Conservation (phyloP, 1,140 invertebrate species). For the Cherax quadricarinatus region DNA sequence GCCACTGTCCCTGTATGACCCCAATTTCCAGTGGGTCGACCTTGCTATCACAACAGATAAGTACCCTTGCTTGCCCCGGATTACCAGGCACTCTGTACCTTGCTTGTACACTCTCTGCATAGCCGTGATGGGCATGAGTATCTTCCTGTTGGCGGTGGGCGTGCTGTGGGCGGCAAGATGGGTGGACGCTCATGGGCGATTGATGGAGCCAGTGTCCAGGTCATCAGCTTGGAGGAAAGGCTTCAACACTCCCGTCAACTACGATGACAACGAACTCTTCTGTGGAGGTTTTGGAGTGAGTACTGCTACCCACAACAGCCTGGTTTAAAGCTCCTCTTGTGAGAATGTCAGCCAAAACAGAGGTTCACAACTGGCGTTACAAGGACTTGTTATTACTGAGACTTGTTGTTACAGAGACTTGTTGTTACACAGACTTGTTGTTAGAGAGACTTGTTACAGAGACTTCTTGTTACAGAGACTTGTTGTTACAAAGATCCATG, state of each 20-base stretch:
- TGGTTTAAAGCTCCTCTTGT: no score
- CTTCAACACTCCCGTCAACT: conserved; percentile 82
- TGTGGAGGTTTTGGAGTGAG: conserved; percentile 84
- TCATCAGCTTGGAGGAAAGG: conserved; percentile 76
- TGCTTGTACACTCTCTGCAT: background rate
- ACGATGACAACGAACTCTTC: conserved; percentile 92
- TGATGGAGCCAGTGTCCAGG: conserved; percentile 73
- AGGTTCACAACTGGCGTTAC: no score
- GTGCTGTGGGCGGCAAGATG: background rate
- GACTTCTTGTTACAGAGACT: no score
- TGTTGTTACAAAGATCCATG: no score
- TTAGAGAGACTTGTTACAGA: no score
- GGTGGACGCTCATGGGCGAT: conserved; percentile 67
- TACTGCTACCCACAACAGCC: background rate
- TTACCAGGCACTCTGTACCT: background rate
- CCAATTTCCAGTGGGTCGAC: no score
- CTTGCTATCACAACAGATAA: no score
- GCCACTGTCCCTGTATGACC: no score
- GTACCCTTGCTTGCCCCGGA: background rate
- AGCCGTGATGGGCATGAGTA: background rate
- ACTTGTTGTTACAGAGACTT: no score
- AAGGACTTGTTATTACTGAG: no score
- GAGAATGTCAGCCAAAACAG: no score
- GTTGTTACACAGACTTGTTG: no score
- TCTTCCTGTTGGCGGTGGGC: background rate